A percentile compares a stretch with the other conserved stretches of the same genome.
Evolutionary conservation across 1,140 invertebrate species (phyloP).

Genomic region (Anadara kagoshimensis): DNA sequence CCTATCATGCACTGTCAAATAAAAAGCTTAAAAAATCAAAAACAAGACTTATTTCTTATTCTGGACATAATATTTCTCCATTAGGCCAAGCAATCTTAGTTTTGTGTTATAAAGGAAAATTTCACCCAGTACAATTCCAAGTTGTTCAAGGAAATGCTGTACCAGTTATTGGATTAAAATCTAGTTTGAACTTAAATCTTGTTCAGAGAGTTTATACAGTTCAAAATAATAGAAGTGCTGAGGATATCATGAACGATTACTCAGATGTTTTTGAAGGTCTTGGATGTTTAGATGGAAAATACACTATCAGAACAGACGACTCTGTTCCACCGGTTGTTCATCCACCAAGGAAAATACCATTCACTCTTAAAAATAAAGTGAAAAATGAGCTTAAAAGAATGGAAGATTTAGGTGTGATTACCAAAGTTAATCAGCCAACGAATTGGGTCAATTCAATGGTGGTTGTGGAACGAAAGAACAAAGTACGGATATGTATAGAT

Average conservation of each 20-base stretch:
- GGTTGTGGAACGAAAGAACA: slow-evolving; percentile 70
- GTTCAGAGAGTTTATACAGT: slow-evolving; percentile 3
- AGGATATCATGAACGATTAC: slow-evolving; percentile 10
- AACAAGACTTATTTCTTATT: slow-evolving; percentile 3
- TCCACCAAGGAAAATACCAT: slow-evolving; percentile 57
- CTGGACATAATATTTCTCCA: slow-evolving; percentile 4
- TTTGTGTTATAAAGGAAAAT: not conserved
- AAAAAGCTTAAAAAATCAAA: slow-evolving; percentile 1
- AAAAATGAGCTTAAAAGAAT: slow-evolving; percentile 38
- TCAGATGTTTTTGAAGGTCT: slow-evolving; percentile 37
- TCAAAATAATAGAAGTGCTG: not conserved
- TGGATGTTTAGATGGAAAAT: slow-evolving; percentile 25
- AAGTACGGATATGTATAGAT: slow-evolving; percentile 44
- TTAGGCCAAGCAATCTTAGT: not conserved
- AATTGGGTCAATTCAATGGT: slow-evolving; percentile 75
- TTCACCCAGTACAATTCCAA: slow-evolving; percentile 3
- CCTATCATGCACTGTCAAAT: not conserved
- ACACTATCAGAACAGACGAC: slow-evolving; percentile 53
- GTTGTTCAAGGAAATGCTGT: not conserved
- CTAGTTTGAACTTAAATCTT: slow-evolving; percentile 3
- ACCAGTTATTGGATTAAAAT: not conserved
- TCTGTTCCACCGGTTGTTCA: slow-evolving; percentile 44
- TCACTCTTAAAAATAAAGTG: slow-evolving; percentile 21
- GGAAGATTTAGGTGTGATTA: slow-evolving; percentile 30
- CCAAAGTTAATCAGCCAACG: slow-evolving; percentile 61